Evolutionary conservation across 2,797 vertebrate species (phyloP).

Genomic region (Salarias fasciatus): DNA sequence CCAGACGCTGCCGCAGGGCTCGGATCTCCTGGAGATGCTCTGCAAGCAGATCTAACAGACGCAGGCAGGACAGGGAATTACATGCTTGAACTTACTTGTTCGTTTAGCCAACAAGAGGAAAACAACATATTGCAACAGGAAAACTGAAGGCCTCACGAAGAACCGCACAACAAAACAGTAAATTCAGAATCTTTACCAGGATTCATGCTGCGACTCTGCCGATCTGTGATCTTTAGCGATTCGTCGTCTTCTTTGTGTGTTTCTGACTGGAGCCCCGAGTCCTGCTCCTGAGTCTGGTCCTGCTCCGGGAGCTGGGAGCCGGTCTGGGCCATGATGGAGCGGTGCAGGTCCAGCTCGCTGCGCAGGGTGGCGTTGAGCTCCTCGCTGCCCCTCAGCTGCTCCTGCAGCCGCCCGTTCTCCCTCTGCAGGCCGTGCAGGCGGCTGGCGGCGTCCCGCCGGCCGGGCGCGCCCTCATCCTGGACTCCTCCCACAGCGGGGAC

Average conservation of each 20-base stretch:
- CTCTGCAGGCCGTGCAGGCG: constrained; percentile 72
- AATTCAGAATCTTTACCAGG: constrained; percentile 58
- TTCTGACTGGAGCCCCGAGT: constrained; percentile 27
- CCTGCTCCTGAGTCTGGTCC: constrained; percentile 8
- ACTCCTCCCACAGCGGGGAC: constrained; percentile 47
- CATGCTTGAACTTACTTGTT: too few species aligned
- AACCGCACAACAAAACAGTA: too few species aligned
- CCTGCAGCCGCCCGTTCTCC: constrained; percentile 78
- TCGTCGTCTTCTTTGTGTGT: constrained; percentile 9
- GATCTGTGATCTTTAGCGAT: constrained; percentile 17
- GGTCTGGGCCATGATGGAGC: constrained; percentile 76
- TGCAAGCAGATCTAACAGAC: constrained; percentile 89
- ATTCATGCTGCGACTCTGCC: constrained; percentile 40
- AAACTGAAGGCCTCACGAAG: too few species aligned
- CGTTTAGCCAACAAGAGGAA: too few species aligned
- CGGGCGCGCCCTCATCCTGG: constrained; percentile 35
- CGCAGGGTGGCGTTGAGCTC: constrained; percentile 80
- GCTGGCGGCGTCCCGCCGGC: constrained; percentile 15
- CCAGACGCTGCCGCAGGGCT: constrained; percentile 88
- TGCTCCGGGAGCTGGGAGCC: constrained; percentile 46
- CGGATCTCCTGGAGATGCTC: constrained; percentile 95
- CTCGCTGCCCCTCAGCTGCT: constrained; percentile 80
- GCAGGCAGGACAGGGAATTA: too few species aligned
- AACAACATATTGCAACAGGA: too few species aligned
- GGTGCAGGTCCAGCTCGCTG: constrained; percentile 82